A percentile compares a stretch with the other conserved stretches of the same genome.
Conservation (phyloP, 2,888 invertebrate species). For the Ferrisia virgata region DNA sequence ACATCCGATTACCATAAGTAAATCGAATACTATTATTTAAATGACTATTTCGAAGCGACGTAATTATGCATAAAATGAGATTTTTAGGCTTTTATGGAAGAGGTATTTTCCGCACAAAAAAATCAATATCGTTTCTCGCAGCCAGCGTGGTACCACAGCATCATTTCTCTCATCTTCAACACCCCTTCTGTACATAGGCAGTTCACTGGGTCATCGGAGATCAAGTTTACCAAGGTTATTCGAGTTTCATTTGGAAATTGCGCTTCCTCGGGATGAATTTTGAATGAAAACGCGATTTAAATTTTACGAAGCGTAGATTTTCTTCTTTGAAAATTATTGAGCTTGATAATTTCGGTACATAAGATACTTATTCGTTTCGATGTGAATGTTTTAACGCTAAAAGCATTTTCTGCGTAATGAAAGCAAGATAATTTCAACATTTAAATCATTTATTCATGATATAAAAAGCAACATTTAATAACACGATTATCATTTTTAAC, state of each 20-base stretch:
- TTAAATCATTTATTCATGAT: constrained; percentile 7
- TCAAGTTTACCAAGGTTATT: constrained; percentile 17
- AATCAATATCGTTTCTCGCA: not conserved
- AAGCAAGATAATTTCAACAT: not conserved
- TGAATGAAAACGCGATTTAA: not conserved
- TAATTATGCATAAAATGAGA: not conserved
- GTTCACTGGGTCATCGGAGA: constrained; percentile 8
- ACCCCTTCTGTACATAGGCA: not conserved
- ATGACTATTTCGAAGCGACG: not conserved
- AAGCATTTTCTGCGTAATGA: not conserved
- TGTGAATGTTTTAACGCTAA: not conserved
- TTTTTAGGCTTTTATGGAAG: not conserved
- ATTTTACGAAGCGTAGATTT: not conserved
- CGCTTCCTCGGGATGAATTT: not conserved
- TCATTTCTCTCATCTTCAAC: not conserved
- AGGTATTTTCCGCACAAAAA: not conserved
- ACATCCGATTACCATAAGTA: no score
- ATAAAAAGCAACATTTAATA: constrained; percentile 31
- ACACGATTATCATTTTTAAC: not conserved
- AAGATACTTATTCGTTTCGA: not conserved
- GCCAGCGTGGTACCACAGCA: constrained; percentile 9
- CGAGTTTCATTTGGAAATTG: not conserved
- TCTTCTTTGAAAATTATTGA: not conserved
- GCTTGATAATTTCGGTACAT: not conserved
- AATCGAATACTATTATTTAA: not conserved